phyloP scores from a whole-genome alignment of 1,140 invertebrate genomes.

The Aphaenogaster ashmeadi region DNA sequence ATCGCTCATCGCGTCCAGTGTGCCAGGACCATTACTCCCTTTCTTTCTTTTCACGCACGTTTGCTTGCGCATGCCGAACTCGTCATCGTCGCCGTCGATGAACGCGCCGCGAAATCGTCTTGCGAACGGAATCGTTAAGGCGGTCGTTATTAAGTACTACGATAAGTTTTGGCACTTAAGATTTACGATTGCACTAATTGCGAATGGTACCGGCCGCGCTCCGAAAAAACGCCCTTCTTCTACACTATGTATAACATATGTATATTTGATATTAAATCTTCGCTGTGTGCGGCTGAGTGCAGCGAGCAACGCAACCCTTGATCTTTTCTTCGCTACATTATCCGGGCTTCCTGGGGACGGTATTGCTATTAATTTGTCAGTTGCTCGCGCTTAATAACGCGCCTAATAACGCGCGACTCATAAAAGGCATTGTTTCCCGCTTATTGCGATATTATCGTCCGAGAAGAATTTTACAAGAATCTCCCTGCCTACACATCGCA shows the following conservation, averaged over 20 bases:
- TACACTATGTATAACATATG: conserved; percentile 37
- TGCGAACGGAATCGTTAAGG: conserved; percentile 76
- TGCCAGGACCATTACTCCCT: conserved; percentile 46
- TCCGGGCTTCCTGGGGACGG: conserved; percentile 1
- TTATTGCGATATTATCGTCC: conserved; percentile 6
- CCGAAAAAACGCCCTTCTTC: conserved; percentile 53
- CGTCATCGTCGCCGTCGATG: conserved; percentile 52
- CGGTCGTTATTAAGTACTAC: conserved; percentile 82
- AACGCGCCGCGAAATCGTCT: conserved; percentile 72
- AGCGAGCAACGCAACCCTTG: neutral
- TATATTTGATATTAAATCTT: conserved; percentile 51
- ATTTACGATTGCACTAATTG: conserved; percentile 82
- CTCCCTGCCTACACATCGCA: neutral
- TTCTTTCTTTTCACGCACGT: conserved; percentile 39
- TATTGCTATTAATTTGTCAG: conserved; percentile 38
- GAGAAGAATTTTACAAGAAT: conserved; percentile 18
- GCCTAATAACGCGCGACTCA: conserved; percentile 1
- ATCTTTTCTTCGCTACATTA: conserved; percentile 13
- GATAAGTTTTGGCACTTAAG: conserved; percentile 85
- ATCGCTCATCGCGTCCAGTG: too few species aligned
- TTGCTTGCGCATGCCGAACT: conserved; percentile 58
- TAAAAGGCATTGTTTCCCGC: conserved; percentile 26
- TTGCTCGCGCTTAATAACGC: conserved; percentile 6
- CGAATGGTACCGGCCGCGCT: conserved; percentile 78
- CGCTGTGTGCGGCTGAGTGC: neutral